Base-by-base conservation (phyloP, 2,888 invertebrate species). In the Eulithis testata region DNA sequence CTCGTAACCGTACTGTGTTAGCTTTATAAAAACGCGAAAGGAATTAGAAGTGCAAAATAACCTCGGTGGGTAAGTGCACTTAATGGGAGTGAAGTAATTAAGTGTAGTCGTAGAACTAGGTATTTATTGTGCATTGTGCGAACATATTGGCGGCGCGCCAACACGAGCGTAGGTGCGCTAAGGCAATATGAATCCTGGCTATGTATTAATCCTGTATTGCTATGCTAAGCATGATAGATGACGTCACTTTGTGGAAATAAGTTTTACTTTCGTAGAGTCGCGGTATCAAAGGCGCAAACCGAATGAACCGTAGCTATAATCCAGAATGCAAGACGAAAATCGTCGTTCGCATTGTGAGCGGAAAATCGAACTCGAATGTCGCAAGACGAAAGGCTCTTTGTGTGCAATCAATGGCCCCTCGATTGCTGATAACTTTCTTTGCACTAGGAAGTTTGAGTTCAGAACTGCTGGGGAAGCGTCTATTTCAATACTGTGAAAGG, bases 391-490 rank as follows among this genome's bases (percentile, higher is more conserved):
- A 88, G 81, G 63, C 82, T 80, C 77, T 71, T 91, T 91, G 91
- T 89, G 87, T 84, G 79, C 89, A 88, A 90, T 91, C 91, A 91
- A 90, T 91, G 88, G 87, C 80, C 80, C 83, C 87, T 85, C 88
- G 89, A 91, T 90, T 90, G 88, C 89, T 88, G 86, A 84, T 87
- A 90, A 89, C 88, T 91, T 91, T 89, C 87, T 87, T 89, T 87
- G 81, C 85, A 75, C 84, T 83, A 76, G 72, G 76, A 86, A 87
- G 85, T 87, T 89, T 83, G 79, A 80, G 76, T 74, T 76, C 75
- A 77, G 82, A 88, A 88, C 84, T 87, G 86, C 76, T 72, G 75
- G 80, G 81, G 63, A 64, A 56, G 65, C 65, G 63, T 65, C 69
- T 60, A 60, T 64, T 67, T 63, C 70, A 70, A 63, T 67, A 63